Base-by-base conservation (phyloP, 2,888 invertebrate genomes). In the Mythimna impura region DNA sequence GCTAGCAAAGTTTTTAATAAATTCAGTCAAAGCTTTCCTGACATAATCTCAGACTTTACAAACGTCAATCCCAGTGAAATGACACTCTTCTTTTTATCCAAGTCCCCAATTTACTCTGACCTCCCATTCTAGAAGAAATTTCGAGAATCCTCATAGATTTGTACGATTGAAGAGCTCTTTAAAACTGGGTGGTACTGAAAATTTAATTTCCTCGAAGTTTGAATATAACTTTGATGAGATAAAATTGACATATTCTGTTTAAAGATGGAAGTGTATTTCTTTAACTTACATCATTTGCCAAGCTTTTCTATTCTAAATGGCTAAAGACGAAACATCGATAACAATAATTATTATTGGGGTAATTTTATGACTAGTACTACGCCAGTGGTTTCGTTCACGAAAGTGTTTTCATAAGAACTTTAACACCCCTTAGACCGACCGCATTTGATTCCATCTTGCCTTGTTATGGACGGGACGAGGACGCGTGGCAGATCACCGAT, bases 41-140 rank as follows among this genome's bases (percentile, higher is more conserved):
- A 84, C 81, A 82, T 87, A 82, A 88, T 89, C 88, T 81, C 71
- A 76, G 85, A 81, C 87, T 87, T 87, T 83, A 83, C 84, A 85
- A 86, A 87, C 81, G 90, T 90, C 90, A 89, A 88, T 89, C 86
- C 86, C 74, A 77, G 76, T 67, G 79, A 88, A 88, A 88, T 83
- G 82, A 86, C 81, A 86, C 81, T 83, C 82, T 81, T 83, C 83
- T 84, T 85, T 86, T 86, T 85, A 83, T 73, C 76, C 67, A 77
- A 82, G 61, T 50, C 68, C n/a, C 86, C 77, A 86, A 71, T 57
- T 64, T 77, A 83, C 68, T 10, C 6, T 73, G 87, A 82, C 17
- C 85, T 63, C 10, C 60, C 54, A 9, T 62, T 52, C n/a, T 47
- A 25, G 64, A 62, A 67, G 8, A 30, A 67, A 71, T 10, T 17